Percentiles rank a stretch among this genome's conserved stretches.
Conservation (phyloP, 1,140 invertebrate genomes). For the Sarcophaga bullata region DNA sequence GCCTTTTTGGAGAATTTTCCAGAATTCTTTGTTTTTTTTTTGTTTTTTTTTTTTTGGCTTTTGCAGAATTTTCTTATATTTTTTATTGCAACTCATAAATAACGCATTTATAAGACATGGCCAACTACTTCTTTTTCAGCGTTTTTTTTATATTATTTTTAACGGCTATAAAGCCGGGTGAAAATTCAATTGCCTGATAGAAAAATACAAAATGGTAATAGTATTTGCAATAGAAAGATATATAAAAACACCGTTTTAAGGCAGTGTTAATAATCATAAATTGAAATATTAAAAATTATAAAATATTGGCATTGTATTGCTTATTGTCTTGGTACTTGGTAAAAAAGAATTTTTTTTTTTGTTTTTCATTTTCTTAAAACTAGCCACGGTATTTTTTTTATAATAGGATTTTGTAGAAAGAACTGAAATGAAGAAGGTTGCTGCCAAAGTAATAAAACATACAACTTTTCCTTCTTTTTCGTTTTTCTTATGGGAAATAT, state of each 20-base stretch:
- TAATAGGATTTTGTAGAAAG: too few species aligned
- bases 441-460: too few species aligned
- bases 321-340: neutral
- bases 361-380: too few species aligned
- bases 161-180: neutral
- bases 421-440: too few species aligned
- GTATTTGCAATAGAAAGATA: neutral
- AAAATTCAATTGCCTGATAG: neutral
- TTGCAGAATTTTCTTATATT: constrained; percentile 24
- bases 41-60: too few species aligned
- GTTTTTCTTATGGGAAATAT: too few species aligned
- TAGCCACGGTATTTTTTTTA: too few species aligned
- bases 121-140: constrained; percentile 41
- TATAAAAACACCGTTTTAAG: neutral
- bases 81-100: constrained; percentile 47
- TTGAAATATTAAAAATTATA: neutral
- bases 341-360: neutral
- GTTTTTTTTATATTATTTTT: too few species aligned
- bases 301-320: neutral
- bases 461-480: too few species aligned
- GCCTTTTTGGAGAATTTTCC: too few species aligned
- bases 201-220: constrained; percentile 1
- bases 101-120: constrained; percentile 45
- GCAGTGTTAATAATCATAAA: neutral
- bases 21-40: neutral